Evolutionary conservation across 1,140 invertebrate species (phyloP).

Genomic region (Drosophila tropicalis): DNA sequence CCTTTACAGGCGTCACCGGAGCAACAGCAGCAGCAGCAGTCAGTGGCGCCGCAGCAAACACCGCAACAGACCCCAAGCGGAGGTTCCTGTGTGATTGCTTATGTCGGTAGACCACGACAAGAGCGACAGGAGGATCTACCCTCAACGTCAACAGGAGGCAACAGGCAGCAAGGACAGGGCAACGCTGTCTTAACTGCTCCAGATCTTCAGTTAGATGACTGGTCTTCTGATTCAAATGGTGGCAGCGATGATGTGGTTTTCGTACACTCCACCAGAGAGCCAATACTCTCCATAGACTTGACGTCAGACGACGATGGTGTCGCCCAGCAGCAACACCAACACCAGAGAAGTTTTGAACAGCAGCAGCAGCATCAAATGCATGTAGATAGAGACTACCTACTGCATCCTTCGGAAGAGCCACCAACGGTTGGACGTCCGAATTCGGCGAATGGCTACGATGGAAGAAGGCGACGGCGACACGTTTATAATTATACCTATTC

Average conservation of each 20-base stretch:
- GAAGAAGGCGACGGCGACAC: slow-evolving; percentile 13
- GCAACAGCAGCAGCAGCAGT: background rate
- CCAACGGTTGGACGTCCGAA: background rate
- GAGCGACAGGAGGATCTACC: slow-evolving; percentile 49
- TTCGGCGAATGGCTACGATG: slow-evolving; percentile 24
- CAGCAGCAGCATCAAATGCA: slow-evolving; percentile 4
- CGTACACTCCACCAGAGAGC: slow-evolving; percentile 79
- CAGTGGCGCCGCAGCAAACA: slow-evolving; percentile 17
- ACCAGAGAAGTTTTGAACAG: background rate
- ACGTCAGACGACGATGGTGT: slow-evolving; percentile 76
- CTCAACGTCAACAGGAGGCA: slow-evolving; percentile 54
- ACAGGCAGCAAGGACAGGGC: slow-evolving; percentile 14
- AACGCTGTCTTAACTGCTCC: slow-evolving; percentile 87
- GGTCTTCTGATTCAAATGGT: slow-evolving; percentile 87
- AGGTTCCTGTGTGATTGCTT: slow-evolving; percentile 70
- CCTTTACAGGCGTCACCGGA: background rate
- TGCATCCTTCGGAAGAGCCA: background rate
- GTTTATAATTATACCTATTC: slow-evolving; percentile 43
- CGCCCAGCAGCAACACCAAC: slow-evolving; percentile 24
- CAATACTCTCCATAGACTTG: slow-evolving; percentile 77
- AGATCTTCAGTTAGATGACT: slow-evolving; percentile 90
- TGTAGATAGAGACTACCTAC: background rate
- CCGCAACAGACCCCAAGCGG: slow-evolving; percentile 29
- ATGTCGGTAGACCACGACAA: slow-evolving; percentile 66
- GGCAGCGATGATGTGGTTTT: slow-evolving; percentile 85